Conservation (phyloP, 2,888 invertebrate genomes). For the Acrobasis consociella region DNA sequence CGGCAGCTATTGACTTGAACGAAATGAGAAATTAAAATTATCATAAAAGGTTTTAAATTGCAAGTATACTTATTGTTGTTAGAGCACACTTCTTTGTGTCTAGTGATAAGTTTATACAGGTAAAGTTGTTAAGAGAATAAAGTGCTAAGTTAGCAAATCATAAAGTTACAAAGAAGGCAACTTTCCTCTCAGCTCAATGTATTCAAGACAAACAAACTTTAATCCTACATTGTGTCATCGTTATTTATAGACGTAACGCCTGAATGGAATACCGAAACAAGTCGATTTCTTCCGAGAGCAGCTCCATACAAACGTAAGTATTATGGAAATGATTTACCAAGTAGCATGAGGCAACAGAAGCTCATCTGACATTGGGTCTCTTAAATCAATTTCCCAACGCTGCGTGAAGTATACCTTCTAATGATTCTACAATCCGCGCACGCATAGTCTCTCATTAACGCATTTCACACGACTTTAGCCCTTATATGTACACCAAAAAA, state of each 20-base stretch:
- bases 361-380: constrained; percentile 1
- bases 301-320: neutral
- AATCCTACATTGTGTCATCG: constrained; percentile 1
- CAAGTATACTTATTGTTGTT: no score
- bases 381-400: constrained; percentile 20
- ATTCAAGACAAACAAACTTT: constrained; percentile 15
- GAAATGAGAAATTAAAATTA: no score
- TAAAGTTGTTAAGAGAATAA: neutral
- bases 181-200: constrained; percentile 7
- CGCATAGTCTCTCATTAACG: constrained; percentile 23
- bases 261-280: constrained; percentile 6
- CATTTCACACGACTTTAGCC: neutral
- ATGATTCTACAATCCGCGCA: constrained; percentile 19
- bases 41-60: no score
- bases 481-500: constrained; percentile 4
- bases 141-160: neutral
- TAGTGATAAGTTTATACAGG: neutral
- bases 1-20: no score
- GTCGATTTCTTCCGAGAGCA: neutral
- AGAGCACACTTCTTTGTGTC: no score
- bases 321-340: neutral
- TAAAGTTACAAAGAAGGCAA: constrained; percentile 4
- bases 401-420: constrained; percentile 17
- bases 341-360: neutral
- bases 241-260: constrained; percentile 3